phyloP scores from a whole-genome alignment of 2,797 vertebrate genomes.

The Lepilemur septentrionalis region DNA sequence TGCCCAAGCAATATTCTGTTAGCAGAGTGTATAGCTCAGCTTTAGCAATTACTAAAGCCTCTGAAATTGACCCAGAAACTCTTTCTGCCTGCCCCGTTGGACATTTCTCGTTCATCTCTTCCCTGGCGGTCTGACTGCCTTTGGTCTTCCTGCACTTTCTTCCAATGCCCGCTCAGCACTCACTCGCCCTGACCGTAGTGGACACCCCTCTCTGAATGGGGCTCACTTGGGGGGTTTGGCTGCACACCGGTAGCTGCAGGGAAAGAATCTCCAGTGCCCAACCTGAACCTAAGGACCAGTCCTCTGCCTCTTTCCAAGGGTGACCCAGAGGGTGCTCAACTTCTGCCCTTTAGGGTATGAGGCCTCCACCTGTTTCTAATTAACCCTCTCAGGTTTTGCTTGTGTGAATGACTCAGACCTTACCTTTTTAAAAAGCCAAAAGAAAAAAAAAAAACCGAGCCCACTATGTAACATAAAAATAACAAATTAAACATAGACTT shows the following conservation, averaged over 20 bases:
- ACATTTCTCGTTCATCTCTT: neutral
- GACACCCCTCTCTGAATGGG: neutral
- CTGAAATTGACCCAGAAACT: neutral
- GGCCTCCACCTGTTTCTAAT: neutral
- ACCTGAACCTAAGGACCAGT: neutral
- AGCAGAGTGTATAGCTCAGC: neutral
- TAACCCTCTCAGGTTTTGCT: neutral
- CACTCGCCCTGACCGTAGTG: neutral
- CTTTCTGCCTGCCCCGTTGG: neutral
- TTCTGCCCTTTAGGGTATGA: neutral
- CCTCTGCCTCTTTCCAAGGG: neutral
- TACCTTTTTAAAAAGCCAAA: neutral
- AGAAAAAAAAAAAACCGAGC: neutral
- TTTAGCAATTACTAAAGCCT: neutral
- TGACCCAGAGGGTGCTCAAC: neutral
- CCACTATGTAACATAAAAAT: neutral
- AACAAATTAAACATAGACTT: neutral
- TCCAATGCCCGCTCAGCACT: neutral
- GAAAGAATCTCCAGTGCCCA: neutral
- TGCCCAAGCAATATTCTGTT: neutral
- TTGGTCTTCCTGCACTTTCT: neutral
- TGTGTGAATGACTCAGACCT: neutral
- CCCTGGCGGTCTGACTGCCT: neutral
- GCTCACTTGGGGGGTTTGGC: rapidly evolving
- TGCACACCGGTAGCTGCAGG: neutral